These are phyloP conservation scores for Mantis religiosa DNA, from an alignment of 2,888 invertebrate genomes.

Conservation along the genomic window DNA sequence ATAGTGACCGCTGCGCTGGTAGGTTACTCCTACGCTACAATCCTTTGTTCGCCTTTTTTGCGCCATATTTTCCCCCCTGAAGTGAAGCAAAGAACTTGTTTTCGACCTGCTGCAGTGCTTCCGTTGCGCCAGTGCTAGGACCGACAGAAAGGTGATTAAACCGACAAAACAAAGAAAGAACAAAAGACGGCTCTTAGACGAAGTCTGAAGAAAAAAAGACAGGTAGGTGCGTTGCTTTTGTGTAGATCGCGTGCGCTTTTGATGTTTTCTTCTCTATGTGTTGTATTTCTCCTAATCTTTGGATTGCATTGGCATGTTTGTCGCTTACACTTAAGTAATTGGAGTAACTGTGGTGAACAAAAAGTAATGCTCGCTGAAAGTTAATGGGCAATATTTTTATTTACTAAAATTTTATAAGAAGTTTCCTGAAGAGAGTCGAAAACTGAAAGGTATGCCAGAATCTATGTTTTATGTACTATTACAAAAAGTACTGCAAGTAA, in stretches of 20 bases:
- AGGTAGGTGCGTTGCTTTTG: background rate
- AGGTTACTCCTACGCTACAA: background rate
- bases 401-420: too few species aligned
- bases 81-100: background rate
- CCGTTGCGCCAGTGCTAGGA: background rate
- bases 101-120: background rate
- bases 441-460: too few species aligned
- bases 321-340: too few species aligned
- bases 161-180: background rate
- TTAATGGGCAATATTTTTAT: too few species aligned
- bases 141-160: background rate
- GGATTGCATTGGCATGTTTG: too few species aligned
- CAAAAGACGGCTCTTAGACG: background rate
- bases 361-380: too few species aligned
- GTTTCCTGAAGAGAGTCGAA: too few species aligned
- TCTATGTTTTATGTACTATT: too few species aligned
- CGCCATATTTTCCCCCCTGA: background rate
- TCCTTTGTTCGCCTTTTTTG: conserved; percentile 7
- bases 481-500: too few species aligned
- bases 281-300: background rate
- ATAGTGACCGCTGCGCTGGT: background rate
- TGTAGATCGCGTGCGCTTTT: background rate
- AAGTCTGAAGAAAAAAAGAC: background rate
- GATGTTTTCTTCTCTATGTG: background rate
- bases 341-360: too few species aligned